Percentiles rank a stretch among this genome's conserved stretches.
Conservation (phyloP, 2,888 invertebrate species). For the Alentia gelatinosa region DNA sequence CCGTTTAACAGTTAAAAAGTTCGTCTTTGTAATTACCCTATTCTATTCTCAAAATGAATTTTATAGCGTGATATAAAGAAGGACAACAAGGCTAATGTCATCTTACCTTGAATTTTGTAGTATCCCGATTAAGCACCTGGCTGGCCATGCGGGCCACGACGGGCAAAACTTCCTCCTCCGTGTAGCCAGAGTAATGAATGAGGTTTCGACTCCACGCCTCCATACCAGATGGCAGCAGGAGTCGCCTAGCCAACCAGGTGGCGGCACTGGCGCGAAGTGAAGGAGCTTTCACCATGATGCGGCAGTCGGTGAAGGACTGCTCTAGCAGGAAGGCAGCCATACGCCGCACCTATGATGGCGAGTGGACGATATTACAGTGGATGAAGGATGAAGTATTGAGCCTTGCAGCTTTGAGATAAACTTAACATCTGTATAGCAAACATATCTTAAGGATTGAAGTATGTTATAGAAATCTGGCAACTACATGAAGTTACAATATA, state of each 20-base stretch:
- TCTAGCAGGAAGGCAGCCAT: not conserved
- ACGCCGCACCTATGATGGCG: not conserved
- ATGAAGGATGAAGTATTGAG: no score
- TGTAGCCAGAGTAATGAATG: not conserved
- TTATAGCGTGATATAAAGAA: no score
- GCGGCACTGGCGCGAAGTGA: not conserved
- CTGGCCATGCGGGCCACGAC: not conserved
- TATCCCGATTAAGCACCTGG: not conserved
- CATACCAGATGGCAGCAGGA: not conserved
- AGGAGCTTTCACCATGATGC: not conserved
- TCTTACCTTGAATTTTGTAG: not conserved
- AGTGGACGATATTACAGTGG: no score
- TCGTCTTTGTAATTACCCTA: not conserved
- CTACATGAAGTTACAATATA: no score
- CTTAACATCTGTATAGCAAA: no score
- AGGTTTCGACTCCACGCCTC: not conserved
- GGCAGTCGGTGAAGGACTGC: not conserved
- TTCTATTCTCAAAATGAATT: not conserved
- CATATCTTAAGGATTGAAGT: no score
- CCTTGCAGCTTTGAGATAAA: no score
- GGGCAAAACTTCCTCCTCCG: not conserved
- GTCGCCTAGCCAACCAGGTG: conserved; percentile 5
- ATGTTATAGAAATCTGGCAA: no score
- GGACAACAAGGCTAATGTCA: not conserved
- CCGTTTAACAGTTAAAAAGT: not conserved